These are phyloP conservation scores for Paralichthys olivaceus DNA, from an alignment of 2,113 vertebrate genomes.

Conservation along the genomic window DNA sequence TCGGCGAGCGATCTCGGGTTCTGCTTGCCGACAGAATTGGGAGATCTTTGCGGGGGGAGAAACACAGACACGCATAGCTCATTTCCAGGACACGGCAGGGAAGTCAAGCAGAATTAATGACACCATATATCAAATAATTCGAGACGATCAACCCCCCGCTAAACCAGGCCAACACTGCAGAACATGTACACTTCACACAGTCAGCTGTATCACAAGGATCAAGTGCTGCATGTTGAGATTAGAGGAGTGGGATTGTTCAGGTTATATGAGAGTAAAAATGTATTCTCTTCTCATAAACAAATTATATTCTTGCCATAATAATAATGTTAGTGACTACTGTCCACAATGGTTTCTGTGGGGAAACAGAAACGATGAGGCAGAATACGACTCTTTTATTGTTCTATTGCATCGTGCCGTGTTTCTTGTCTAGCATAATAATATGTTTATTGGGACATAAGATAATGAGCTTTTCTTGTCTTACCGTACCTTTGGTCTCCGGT, in stretches of 20 bases:
- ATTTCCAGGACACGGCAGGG: conserved; percentile 55
- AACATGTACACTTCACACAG: conserved; percentile 15
- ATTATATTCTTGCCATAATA: not conserved
- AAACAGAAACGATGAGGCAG: conserved; percentile 3
- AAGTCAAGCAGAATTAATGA: conserved; percentile 72
- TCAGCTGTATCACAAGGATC: conserved; percentile 15
- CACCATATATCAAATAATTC: conserved; percentile 64
- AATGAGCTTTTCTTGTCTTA: conserved; percentile 74
- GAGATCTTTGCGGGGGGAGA: conserved; percentile 40
- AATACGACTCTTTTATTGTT: conserved; percentile 23
- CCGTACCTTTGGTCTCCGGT: conserved; percentile 81
- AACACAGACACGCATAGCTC: conserved; percentile 59
- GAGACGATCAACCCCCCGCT: conserved; percentile 56
- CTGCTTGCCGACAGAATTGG: conserved; percentile 46
- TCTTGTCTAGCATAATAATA: conserved; percentile 51
- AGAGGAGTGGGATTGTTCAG: not conserved
- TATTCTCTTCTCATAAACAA: not conserved
- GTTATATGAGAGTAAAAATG: not conserved
- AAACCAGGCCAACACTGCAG: conserved; percentile 53
- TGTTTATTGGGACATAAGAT: conserved; percentile 63
- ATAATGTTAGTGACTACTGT: not conserved
- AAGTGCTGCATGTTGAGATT: conserved; percentile 4
- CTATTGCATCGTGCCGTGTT: not conserved
- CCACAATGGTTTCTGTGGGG: conserved; percentile 1
- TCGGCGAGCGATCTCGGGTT: conserved; percentile 43